These are phyloP conservation scores for Galaxias olidus DNA, from an alignment of 2,797 vertebrate species.

Conservation along the genomic window DNA sequence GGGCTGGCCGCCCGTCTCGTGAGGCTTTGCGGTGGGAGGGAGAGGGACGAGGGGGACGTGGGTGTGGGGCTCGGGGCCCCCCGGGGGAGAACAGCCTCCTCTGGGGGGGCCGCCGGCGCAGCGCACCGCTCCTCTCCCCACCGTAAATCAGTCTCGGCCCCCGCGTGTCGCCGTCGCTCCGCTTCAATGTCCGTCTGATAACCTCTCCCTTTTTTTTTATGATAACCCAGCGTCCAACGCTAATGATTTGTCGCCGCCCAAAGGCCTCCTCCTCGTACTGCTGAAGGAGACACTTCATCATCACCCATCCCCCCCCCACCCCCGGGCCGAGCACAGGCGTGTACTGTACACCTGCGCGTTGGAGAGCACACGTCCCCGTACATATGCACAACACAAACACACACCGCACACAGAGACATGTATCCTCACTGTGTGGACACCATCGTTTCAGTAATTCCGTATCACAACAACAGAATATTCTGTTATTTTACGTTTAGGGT, in stretches of 20 bases:
- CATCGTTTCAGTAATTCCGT: no score
- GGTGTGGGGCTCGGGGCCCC: background rate
- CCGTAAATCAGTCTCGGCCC: background rate
- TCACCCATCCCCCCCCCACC: background rate
- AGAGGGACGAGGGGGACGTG: background rate
- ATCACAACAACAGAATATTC: no score
- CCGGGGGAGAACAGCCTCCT: no score
- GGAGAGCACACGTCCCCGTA: no score
- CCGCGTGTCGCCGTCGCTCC: constrained; percentile 31
- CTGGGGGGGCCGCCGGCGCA: no score
- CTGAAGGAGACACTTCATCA: constrained; percentile 34
- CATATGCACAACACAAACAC: no score
- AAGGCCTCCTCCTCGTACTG: constrained; percentile 31
- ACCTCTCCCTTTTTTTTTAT: constrained; percentile 25
- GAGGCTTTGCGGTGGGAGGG: background rate
- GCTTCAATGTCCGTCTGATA: constrained; percentile 18
- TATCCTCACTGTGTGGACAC: no score
- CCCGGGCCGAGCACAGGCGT: background rate
- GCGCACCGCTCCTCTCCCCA: no score
- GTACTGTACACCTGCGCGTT: background rate
- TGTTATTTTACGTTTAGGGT: no score
- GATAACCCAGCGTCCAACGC: constrained; percentile 41
- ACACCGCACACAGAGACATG: no score
- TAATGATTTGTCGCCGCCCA: constrained; percentile 40
- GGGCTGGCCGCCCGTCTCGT: no score